These are phyloP conservation scores for Chirona hameri DNA, from an alignment of 2,888 invertebrate genomes.

Conservation along the genomic window DNA sequence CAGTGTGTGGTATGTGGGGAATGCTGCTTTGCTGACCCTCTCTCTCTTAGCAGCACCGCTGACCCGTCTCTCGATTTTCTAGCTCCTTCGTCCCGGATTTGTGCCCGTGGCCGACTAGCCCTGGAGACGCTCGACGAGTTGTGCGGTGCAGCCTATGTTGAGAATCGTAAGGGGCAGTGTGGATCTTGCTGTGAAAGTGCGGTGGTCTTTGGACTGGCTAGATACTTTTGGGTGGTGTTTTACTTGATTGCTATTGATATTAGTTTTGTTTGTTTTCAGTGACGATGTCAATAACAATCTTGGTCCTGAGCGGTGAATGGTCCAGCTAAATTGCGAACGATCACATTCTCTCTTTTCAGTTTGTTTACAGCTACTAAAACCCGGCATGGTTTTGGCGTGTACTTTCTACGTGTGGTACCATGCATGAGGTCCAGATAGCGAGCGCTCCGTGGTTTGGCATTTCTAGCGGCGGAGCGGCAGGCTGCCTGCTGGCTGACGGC, in stretches of 20 bases:
- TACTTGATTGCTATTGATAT: slow-evolving; percentile 24
- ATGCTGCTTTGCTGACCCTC: neutral
- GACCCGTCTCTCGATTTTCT: neutral
- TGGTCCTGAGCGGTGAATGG: slow-evolving; percentile 6
- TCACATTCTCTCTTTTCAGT: neutral
- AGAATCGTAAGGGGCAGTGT: slow-evolving; percentile 5
- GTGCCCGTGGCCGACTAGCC: neutral
- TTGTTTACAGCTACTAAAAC: slow-evolving; percentile 25
- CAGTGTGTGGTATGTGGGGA: no score
- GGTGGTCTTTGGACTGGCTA: slow-evolving; percentile 7
- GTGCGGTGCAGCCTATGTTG: slow-evolving; percentile 9
- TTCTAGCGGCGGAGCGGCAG: neutral
- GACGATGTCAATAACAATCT: slow-evolving; percentile 23
- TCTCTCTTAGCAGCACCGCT: neutral
- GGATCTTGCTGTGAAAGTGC: slow-evolving; percentile 2
- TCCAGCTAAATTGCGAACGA: neutral
- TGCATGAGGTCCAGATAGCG: slow-evolving; percentile 6
- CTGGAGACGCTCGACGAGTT: neutral
- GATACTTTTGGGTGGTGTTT: slow-evolving; percentile 24
- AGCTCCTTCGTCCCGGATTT: neutral
- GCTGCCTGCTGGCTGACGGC: neutral
- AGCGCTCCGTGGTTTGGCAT: neutral
- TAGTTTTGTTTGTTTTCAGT: slow-evolving; percentile 26
- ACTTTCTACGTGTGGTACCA: slow-evolving; percentile 8
- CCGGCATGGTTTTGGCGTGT: slow-evolving; percentile 27